Conservation (phyloP, 64 coral and sea anemone species). For the Catalaphyllia jardinei region DNA sequence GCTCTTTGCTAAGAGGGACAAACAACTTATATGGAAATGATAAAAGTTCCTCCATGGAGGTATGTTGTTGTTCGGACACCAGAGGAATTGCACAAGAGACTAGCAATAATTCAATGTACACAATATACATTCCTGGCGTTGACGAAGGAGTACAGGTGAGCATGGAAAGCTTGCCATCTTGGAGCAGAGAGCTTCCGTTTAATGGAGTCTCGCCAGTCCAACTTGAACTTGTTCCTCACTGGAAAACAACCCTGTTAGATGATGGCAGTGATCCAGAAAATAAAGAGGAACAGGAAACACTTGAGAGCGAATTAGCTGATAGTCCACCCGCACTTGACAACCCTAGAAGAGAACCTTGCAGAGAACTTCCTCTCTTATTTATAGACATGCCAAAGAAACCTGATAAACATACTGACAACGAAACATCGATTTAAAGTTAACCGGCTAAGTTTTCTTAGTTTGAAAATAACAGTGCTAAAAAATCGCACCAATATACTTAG, state of each 20-base stretch:
- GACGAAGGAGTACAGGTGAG: slow-evolving; percentile 62
- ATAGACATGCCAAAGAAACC: not conserved
- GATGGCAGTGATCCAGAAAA: slow-evolving; percentile 19
- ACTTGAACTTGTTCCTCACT: slow-evolving; percentile 17
- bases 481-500: not conserved
- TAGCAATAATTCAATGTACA: slow-evolving; percentile 47
- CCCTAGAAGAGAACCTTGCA: not conserved
- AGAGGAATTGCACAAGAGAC: not conserved
- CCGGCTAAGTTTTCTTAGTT: too few relatives aligned
- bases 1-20: slow-evolving; percentile 56
- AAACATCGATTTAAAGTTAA: not conserved
- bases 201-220: slow-evolving; percentile 38
- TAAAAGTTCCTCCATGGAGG: not conserved
- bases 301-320: slow-evolving; percentile 11
- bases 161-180: slow-evolving; percentile 54
- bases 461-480: not conserved
- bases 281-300: slow-evolving; percentile 16
- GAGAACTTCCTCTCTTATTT: not conserved
- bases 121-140: slow-evolving; percentile 51
- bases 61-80: slow-evolving; percentile 18
- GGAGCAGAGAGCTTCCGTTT: not conserved
- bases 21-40: not conserved
- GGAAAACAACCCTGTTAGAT: not conserved
- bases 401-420: not conserved
- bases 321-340: not conserved